A percentile compares a stretch with the other conserved stretches of the same genome.
Evolutionary conservation across 2,797 vertebrate species (phyloP).

Genomic region (Sebastes hubbsi): DNA sequence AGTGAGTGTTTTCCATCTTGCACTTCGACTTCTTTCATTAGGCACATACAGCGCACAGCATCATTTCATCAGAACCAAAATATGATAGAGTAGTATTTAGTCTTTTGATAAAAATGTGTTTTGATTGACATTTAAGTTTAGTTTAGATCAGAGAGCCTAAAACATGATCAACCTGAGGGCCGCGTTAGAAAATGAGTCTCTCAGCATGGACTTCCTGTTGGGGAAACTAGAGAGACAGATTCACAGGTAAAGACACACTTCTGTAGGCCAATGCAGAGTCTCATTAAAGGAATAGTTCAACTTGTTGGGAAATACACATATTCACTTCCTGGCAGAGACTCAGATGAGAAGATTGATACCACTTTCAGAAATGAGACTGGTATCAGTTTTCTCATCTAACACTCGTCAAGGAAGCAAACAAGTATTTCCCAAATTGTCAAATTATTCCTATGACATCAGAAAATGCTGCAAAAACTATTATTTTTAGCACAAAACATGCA

Average conservation of each 20-base stretch:
- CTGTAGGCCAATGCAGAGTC: background rate
- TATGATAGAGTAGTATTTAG: conserved; percentile 7
- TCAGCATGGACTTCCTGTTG: background rate
- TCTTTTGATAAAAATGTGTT: background rate
- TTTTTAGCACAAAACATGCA: conserved; percentile 9
- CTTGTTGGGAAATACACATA: background rate
- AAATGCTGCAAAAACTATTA: background rate
- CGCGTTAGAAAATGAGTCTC: background rate
- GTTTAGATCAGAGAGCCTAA: conserved; percentile 15
- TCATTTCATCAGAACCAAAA: conserved; percentile 19
- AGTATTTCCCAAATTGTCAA: background rate
- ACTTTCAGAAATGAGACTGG: too few relatives aligned
- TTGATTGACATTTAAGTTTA: background rate
- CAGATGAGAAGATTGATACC: background rate
- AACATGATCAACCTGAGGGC: background rate
- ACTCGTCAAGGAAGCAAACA: background rate
- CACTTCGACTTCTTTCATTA: conserved; percentile 14
- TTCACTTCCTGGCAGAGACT: background rate
- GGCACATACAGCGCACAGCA: conserved; percentile 34
- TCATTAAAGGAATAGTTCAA: background rate
- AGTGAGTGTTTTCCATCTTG: conserved; percentile 16
- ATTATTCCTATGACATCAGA: background rate
- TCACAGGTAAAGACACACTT: background rate
- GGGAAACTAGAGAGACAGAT: background rate
- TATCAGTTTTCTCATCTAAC: too few relatives aligned